These are phyloP conservation scores for Bombus haemorrhoidalis DNA, from an alignment of 1,140 invertebrate species.

Conservation along the genomic window DNA sequence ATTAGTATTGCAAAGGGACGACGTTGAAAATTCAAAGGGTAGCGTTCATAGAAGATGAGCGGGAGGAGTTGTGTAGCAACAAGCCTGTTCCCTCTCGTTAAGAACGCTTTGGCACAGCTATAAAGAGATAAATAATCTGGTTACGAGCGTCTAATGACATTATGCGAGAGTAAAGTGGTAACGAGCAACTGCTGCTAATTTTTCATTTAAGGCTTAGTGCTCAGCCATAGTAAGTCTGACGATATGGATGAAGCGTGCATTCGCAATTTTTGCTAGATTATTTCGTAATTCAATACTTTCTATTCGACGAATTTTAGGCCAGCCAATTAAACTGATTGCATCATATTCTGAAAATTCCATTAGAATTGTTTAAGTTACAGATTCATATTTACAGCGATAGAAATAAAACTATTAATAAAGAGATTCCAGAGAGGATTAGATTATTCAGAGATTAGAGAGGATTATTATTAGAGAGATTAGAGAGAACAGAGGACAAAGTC, in stretches of 20 bases:
- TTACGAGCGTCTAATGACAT: slow-evolving; percentile 39
- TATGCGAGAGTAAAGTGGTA: slow-evolving; percentile 36
- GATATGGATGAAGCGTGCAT: slow-evolving; percentile 13
- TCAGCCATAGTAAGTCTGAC: not conserved
- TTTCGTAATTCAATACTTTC: slow-evolving; percentile 6
- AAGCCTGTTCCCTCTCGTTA: slow-evolving; percentile 23
- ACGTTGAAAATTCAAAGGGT: slow-evolving; percentile 15
- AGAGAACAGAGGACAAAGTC: too few species aligned
- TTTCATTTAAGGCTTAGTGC: slow-evolving; percentile 34
- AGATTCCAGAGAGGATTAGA: too few species aligned
- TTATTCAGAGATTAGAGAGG: too few species aligned
- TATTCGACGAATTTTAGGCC: not conserved
- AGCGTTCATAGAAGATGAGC: not conserved
- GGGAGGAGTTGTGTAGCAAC: slow-evolving; percentile 25
- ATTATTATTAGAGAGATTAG: too few species aligned
- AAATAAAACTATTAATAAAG: too few species aligned
- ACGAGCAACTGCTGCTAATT: slow-evolving; percentile 47
- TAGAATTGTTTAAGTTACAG: not conserved
- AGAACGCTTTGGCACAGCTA: slow-evolving; percentile 27
- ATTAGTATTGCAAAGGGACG: not conserved
- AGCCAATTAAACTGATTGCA: not conserved
- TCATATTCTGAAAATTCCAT: not conserved
- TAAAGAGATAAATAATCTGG: slow-evolving; percentile 40
- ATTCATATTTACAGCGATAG: not conserved
- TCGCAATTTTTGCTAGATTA: slow-evolving; percentile 25